Base-by-base conservation (phyloP, 2,888 invertebrate genomes). In the Drosophila rellima region DNA sequence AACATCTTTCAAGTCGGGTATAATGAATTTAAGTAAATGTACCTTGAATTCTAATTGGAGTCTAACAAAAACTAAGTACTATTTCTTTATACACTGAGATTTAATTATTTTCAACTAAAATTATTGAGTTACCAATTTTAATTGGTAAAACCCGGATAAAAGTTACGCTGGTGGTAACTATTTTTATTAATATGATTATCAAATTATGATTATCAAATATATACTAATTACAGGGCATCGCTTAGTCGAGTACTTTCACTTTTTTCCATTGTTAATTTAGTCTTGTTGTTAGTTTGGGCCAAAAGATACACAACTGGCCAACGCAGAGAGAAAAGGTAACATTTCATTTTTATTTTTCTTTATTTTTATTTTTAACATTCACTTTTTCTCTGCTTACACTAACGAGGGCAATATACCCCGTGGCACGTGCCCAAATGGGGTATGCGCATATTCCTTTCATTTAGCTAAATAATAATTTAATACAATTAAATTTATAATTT, bases 331-430 rank as follows among this genome's bases (percentile, higher is more conserved):
- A 31, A 42, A 23, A 50, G 29, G 17, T 37, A 45, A 40, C 70
- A 81, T 78, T 80, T 81, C 55, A 71, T 74, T 56, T 55, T 20
- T 42, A 31, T 42, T 55, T 23, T 10, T 0, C 23, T 54, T 40
- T 61, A 51, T 45, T 62, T 45, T 62, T 51, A 50, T 17, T 76
- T 61, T 64, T 70, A 55, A 80, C 83, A 78, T 80, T 80, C 83
- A 75, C 80, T 80, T 80, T 80, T 65, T 44, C n/a, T 42, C 45
- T 57, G 33, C 3, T 11, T 23, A 10, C 40, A 10, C 15, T 6
- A 10, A 3, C 29, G 10, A 29, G 2, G 26, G 29, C n/a, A 10
- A 15, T 29, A 45, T 37, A 48, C 40, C 48, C 20, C 11, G 33
- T 18, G 20, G 0, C 15, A 29, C 8, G 26, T 48, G 35, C 29